A percentile compares a stretch with the other conserved stretches of the same genome.
phyloP scores from a whole-genome alignment of 2,113 vertebrate genomes.

The Australoheros scitulus region DNA sequence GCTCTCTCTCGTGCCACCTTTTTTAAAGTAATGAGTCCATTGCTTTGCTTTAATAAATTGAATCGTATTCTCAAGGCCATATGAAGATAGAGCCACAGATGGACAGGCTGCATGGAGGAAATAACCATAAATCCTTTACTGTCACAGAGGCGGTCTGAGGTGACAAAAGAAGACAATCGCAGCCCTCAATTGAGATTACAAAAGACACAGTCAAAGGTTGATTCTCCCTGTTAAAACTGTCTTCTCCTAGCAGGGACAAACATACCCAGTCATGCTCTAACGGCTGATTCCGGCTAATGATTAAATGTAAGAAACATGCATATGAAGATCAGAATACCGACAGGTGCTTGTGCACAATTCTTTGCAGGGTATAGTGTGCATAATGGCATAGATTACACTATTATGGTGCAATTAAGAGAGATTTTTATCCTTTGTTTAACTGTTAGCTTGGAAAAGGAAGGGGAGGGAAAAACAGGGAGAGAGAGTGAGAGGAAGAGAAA shows the following conservation, averaged over 20 bases:
- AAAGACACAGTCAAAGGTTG: conserved; percentile 24
- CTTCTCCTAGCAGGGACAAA: conserved; percentile 15
- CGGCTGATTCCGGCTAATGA: conserved; percentile 18
- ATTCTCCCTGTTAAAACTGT: conserved; percentile 36
- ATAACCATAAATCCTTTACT: conserved; percentile 99
- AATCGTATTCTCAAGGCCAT: conserved; percentile 99
- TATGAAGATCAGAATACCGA: conserved; percentile 18
- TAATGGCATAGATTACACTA: conserved; percentile 72
- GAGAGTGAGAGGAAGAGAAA: neutral
- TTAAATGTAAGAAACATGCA: conserved; percentile 24
- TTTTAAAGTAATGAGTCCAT: conserved; percentile 99
- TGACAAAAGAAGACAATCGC: conserved; percentile 93
- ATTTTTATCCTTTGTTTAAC: conserved; percentile 48
- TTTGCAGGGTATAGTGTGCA: neutral
- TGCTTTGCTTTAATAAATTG: conserved; percentile 99
- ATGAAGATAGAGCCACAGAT: conserved; percentile 85
- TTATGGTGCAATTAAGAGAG: conserved; percentile 13
- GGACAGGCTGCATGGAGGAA: conserved; percentile 82
- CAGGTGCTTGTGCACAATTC: conserved; percentile 6
- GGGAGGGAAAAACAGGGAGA: neutral
- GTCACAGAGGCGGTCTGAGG: conserved; percentile 90
- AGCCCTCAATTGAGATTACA: conserved; percentile 55
- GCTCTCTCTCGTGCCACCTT: conserved; percentile 83
- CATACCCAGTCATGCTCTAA: conserved; percentile 3
- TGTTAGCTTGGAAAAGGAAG: conserved; percentile 13